Evolutionary conservation across 1,140 invertebrate genomes (phyloP).

Genomic region (Eumaeus atala): DNA sequence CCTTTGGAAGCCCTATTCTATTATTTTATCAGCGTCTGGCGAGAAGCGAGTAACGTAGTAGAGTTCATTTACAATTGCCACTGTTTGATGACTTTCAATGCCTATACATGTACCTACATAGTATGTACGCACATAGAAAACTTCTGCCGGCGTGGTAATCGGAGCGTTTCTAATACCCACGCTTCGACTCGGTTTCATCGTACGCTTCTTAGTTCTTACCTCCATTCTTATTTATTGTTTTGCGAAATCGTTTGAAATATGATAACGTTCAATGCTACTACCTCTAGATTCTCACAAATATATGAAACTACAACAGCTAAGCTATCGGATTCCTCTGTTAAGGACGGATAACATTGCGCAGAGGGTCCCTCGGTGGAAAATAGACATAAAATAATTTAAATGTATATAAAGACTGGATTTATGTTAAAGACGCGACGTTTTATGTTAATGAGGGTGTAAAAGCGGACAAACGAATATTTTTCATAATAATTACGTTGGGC

Average conservation of each 20-base stretch:
- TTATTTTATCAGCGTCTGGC: no score
- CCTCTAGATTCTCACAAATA: conserved; percentile 57
- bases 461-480: conserved; percentile 69
- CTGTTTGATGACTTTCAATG: no score
- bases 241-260: conserved; percentile 73
- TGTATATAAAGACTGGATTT: conserved; percentile 10
- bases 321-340: conserved; percentile 64
- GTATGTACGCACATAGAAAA: conserved; percentile 25
- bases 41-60: background rate
- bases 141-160: conserved; percentile 59
- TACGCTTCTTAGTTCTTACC: conserved; percentile 71
- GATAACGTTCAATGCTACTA: conserved; percentile 61
- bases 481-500: conserved; percentile 63
- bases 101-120: no score
- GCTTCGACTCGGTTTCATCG: conserved; percentile 70
- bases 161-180: conserved; percentile 73
- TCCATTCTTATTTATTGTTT: conserved; percentile 71
- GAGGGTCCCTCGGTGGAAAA: conserved; percentile 5
- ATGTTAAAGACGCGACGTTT: conserved; percentile 31
- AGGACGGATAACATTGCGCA: conserved; percentile 28
- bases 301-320: conserved; percentile 23
- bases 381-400: conserved; percentile 11
- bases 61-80: background rate
- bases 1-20: no score
- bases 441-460: conserved; percentile 52